Conservation (phyloP, 2,113 vertebrate genomes). For the Eptesicus fuscus region DNA sequence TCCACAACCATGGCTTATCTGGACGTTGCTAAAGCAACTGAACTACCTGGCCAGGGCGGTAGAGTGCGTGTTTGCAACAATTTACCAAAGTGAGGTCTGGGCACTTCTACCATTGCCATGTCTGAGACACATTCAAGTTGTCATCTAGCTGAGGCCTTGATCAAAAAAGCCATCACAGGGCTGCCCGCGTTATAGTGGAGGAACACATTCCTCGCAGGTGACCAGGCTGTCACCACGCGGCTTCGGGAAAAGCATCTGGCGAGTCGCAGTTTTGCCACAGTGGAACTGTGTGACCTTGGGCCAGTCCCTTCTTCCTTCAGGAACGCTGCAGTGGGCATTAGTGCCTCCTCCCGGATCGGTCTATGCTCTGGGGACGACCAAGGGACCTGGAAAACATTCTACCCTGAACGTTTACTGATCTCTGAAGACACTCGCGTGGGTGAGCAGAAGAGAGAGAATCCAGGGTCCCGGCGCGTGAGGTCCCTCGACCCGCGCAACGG, state of each 20-base stretch:
- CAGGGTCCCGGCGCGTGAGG: accelerated
- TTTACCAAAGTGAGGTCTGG: background rate
- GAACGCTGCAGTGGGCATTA: background rate
- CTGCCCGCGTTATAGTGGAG: background rate
- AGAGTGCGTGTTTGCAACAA: background rate
- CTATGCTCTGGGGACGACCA: background rate
- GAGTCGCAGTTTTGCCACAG: background rate
- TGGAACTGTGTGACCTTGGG: slow-evolving; percentile 56
- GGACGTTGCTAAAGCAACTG: no score
- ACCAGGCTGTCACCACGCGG: background rate
- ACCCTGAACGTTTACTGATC: background rate
- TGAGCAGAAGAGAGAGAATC: accelerated
- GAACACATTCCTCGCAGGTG: background rate
- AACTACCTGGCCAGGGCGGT: background rate
- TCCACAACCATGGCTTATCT: background rate
- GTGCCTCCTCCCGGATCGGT: background rate
- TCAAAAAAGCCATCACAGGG: background rate
- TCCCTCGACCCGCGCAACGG: background rate
- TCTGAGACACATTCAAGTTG: background rate
- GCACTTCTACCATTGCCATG: background rate
- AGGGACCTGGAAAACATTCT: background rate
- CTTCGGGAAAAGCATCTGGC: background rate
- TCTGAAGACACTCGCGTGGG: accelerated
- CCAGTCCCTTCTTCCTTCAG: slow-evolving; percentile 15
- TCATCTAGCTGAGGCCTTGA: background rate